Percentiles rank a stretch among this genome's conserved stretches.
phyloP scores from a whole-genome alignment of 1,140 invertebrate species.

The Drosophila subpulchrella region DNA sequence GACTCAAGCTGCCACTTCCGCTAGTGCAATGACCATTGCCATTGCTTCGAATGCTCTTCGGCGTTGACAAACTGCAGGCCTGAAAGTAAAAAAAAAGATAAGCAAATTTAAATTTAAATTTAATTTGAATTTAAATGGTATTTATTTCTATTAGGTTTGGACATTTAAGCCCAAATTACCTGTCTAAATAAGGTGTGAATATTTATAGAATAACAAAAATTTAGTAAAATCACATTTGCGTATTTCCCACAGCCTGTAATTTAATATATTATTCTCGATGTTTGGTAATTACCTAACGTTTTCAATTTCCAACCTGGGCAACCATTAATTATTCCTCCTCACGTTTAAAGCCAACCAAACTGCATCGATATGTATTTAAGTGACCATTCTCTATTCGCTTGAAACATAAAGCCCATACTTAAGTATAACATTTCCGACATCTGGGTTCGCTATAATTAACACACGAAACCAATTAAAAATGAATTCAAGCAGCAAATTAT shows the following conservation, averaged over 20 bases:
- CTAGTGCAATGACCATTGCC: constrained; percentile 57
- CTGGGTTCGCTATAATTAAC: too few species aligned
- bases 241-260: background rate
- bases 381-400: too few species aligned
- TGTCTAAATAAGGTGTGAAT: background rate
- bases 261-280: background rate
- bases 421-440: too few species aligned
- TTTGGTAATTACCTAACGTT: background rate
- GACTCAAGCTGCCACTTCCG: constrained; percentile 75
- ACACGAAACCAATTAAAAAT: too few species aligned
- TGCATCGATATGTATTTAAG: too few species aligned
- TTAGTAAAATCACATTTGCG: background rate
- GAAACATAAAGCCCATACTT: too few species aligned
- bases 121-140: too few species aligned
- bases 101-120: too few species aligned
- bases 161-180: too few species aligned
- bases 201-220: background rate
- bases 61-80: constrained; percentile 85
- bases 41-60: constrained; percentile 82
- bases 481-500: too few species aligned
- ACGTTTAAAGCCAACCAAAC: too few species aligned
- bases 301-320: background rate
- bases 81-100: constrained; percentile 59
- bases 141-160: background rate
- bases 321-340: background rate